Evolutionary conservation across 2,888 invertebrate species (phyloP).

Genomic region (Clanis bilineata): DNA sequence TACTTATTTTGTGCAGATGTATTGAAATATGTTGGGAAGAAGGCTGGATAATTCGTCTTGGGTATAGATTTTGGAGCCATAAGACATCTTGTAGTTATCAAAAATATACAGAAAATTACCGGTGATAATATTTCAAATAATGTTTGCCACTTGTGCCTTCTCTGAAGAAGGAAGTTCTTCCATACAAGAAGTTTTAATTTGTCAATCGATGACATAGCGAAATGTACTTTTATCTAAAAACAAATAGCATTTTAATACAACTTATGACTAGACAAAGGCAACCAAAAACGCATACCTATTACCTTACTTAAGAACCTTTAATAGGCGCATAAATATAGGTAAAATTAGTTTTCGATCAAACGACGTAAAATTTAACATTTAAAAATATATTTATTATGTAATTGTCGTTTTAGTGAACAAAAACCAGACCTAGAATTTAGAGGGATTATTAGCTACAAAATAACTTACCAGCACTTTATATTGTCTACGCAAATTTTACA

Average conservation of each 20-base stretch:
- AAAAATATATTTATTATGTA: too few species aligned
- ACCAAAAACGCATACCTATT: too few species aligned
- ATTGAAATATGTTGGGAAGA: constrained; percentile 70
- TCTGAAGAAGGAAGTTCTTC: constrained; percentile 92
- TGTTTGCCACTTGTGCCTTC: constrained; percentile 87
- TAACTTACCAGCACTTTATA: background rate
- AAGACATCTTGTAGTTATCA: constrained; percentile 87
- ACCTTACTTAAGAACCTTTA: too few species aligned
- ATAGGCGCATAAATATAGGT: too few species aligned
- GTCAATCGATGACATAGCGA: constrained; percentile 65
- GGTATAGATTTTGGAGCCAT: constrained; percentile 83
- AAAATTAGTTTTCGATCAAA: too few species aligned
- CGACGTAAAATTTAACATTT: too few species aligned
- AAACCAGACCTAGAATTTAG: too few species aligned
- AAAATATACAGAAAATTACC: constrained; percentile 85
- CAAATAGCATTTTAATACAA: background rate
- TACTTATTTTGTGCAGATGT: constrained; percentile 58
- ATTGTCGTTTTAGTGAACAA: too few species aligned
- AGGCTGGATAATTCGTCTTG: constrained; percentile 54
- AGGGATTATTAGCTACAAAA: too few species aligned
- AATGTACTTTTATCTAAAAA: background rate
- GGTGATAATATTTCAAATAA: constrained; percentile 87
- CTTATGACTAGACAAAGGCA: too few species aligned
- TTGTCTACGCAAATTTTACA: background rate
- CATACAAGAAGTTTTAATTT: constrained; percentile 89